Percentiles rank a stretch among this genome's conserved stretches.
These are phyloP conservation scores for Batillaria attramentaria DNA, from an alignment of 1,140 invertebrate genomes.

Conservation along the genomic window DNA sequence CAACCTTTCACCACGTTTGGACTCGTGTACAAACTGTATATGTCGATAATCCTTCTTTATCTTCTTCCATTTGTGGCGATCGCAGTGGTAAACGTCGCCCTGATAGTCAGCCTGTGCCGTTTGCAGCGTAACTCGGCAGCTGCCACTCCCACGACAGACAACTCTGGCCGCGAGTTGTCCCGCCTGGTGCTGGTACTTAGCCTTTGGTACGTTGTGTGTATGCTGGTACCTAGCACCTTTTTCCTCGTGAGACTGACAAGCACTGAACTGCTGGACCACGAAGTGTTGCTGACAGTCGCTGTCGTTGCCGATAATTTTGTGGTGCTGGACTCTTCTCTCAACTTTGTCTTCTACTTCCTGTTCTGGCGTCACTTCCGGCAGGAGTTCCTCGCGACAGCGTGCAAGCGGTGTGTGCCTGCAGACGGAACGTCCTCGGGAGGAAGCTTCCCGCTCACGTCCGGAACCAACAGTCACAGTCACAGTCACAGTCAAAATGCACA, in stretches of 20 bases:
- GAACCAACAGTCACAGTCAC: no score
- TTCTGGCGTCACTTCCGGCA: conserved; percentile 20
- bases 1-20: conserved; percentile 15
- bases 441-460: no score
- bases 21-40: conserved; percentile 24
- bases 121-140: neutral
- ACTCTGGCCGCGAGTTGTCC: neutral
- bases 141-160: neutral
- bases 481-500: no score
- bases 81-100: conserved; percentile 14
- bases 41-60: conserved; percentile 22
- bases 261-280: conserved; percentile 17
- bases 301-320: conserved; percentile 24
- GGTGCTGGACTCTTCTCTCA: conserved; percentile 5
- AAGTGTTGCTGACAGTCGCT: neutral
- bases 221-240: conserved; percentile 23
- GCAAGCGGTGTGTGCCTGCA: neutral
- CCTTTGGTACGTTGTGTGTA: conserved; percentile 23
- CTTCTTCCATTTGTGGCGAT: conserved; percentile 22
- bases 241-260: conserved; percentile 20
- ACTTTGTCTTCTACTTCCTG: conserved; percentile 34
- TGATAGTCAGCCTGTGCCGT: conserved; percentile 17
- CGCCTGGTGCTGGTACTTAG: conserved; percentile 21
- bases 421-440: no score
- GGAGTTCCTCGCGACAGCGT: neutral